Percentiles rank a stretch among this genome's conserved stretches.
phyloP scores from a whole-genome alignment of 1,140 invertebrate species.

The Caerostris extrusa region DNA sequence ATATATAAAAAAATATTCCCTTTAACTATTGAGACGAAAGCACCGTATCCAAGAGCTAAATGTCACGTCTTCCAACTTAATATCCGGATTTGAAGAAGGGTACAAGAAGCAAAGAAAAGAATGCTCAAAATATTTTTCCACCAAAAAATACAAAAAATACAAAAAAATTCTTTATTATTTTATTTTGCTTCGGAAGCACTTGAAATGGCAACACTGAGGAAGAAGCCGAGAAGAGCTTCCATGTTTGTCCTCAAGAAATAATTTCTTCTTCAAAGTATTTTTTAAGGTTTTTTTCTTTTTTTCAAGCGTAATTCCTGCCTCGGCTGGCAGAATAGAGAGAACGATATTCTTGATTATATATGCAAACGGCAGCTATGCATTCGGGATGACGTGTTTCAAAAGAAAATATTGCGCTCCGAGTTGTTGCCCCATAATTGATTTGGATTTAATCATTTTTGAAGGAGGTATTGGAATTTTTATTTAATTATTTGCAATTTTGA shows the following conservation, averaged over 20 bases:
- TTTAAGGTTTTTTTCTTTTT: background rate
- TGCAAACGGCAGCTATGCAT: constrained; percentile 40
- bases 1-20: no score
- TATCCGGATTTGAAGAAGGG: no score
- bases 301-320: background rate
- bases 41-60: no score
- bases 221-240: background rate
- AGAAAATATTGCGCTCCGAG: background rate
- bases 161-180: constrained; percentile 4
- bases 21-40: no score
- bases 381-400: background rate
- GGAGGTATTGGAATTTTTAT: background rate
- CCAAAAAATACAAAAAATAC: no score
- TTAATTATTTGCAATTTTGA: no score
- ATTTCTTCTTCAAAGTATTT: background rate
- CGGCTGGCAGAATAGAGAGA: background rate
- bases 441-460: background rate
- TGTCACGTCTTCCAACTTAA: no score
- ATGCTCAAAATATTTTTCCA: no score
- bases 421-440: constrained; percentile 7
- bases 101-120: background rate
- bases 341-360: background rate
- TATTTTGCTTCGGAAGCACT: constrained; percentile 2
- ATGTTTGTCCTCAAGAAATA: constrained; percentile 23
- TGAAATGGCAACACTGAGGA: constrained; percentile 7